Evolutionary conservation across 2,888 invertebrate genomes (phyloP), one percentile per base, ranked within the genome.

Genomic region (Hydroisotoma schaefferi): DNA sequence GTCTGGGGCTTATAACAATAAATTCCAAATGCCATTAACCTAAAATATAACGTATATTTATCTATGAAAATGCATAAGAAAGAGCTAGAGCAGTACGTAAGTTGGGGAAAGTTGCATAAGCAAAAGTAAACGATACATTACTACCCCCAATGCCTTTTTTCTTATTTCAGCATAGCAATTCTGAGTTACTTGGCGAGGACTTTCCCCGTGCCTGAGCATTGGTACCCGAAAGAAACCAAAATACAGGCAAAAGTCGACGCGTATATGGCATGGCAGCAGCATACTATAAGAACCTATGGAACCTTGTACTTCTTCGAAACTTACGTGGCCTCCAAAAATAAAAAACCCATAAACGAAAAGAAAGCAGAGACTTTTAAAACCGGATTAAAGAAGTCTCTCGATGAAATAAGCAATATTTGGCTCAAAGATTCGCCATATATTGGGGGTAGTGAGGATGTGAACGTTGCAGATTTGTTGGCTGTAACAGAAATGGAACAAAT

Each of bases 261-360:
- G 75, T 87, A 84, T 74, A 76, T 87, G 59, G 85, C 85, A 74
- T 89, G 88, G 88, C 87, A 89, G 65, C 88, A 88, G 73, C 73
- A 81, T 27, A 87, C 86, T 55, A 78, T 84, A 1, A 79, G 87
- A 57, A 62, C 80, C 0, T 77, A 79, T 61, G 84, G 84, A 68
- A 77, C 83, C 1, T 72, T 81, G 78, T 83, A 83, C 72, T 86
- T 87, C 69, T 78, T 78, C 63, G 73, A 78, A 26, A 80, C 81
- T 76, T 87, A 87, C 12, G 12, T 78, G 15, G 63, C 77, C 2
- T 84, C 85, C 1, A 29, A 79, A 47, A 80, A 78, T 8, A 81
- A 82, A 0, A 73, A 60, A 20, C 53, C 60, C 12, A 38, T 51
- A 0, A 59, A 65, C 33, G 56, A 60, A 47, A 56, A 53, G 28